Percentiles rank a stretch among this genome's conserved stretches.
Evolutionary conservation across 2,888 invertebrate genomes (phyloP).

Genomic region (Pachycephus smyrnensis): DNA sequence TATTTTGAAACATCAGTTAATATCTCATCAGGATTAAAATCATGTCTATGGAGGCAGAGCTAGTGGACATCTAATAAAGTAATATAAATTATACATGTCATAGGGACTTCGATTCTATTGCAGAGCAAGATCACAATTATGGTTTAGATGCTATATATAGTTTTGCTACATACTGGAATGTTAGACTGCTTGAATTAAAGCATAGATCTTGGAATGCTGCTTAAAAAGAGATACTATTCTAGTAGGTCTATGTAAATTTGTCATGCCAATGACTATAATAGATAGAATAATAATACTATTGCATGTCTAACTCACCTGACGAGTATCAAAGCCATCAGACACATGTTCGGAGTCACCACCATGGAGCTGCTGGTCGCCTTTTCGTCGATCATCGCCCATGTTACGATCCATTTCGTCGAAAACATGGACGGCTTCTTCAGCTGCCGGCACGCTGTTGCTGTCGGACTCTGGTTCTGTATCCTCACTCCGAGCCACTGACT

Average conservation of each 20-base stretch:
- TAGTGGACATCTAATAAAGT: not conserved
- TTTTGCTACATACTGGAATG: too few species aligned
- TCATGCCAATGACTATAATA: not conserved
- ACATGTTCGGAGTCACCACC: slow-evolving; percentile 55
- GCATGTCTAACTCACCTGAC: slow-evolving; percentile 50
- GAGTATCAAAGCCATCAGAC: slow-evolving; percentile 58
- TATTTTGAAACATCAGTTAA: not conserved
- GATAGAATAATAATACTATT: not conserved
- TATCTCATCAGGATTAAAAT: not conserved
- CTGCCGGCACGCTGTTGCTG: slow-evolving; percentile 48
- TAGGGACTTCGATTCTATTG: not conserved
- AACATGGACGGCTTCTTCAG: slow-evolving; percentile 63
- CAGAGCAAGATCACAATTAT: too few species aligned
- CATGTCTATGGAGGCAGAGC: not conserved
- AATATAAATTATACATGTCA: not conserved
- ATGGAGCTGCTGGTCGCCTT: slow-evolving; percentile 43
- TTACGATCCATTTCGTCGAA: slow-evolving; percentile 65
- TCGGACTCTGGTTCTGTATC: slow-evolving; percentile 36
- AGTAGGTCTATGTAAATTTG: not conserved
- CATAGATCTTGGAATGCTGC: not conserved
- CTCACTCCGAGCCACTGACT: slow-evolving; percentile 29
- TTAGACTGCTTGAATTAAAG: too few species aligned
- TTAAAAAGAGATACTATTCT: not conserved
- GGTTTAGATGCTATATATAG: too few species aligned
- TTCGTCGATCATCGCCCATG: slow-evolving; percentile 62